Evolutionary conservation across 35 echinoderm and acorn worm genomes (phyloP), one percentile per base, ranked within the genome.

Genomic region (Amphiura filiformis): DNA sequence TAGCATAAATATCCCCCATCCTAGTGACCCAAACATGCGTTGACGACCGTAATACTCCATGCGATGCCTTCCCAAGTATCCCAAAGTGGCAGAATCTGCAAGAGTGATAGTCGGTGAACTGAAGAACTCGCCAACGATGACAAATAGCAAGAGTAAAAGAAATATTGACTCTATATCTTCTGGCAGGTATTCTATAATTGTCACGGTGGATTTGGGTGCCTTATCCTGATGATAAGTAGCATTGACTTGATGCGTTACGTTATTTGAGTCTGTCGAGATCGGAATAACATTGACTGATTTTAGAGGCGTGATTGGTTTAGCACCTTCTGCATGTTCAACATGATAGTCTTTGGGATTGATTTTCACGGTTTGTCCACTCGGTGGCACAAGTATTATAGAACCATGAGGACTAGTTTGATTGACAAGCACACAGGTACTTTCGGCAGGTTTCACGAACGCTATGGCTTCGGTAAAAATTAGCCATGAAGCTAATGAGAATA

Each of bases 71-170:
- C 96, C 96, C 34, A 99, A 88, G 76, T 94, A 99, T 26, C 88
- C 86, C 11, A 99, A 78, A 0, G 96, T 99, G 0, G 96, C 96
- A 0, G 96, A 94, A 81, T 99, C 96, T 22, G 93, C 93, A 15
- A 99, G 81, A 13, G 92, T 99, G 36, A 90, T 91, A 1, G 96
- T 99, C 32, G 96, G 96, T 13, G 93, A 92, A 49, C 92, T 92
- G 65, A 94, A 99, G 52, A 98, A 94, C 76, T 99, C 96, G 0
- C 96, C 96, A 40, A 99, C 83, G 15, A 99, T 91, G 34, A 94
- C 87, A 22, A 97, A 81, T 22, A 97, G 86, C 0, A 97, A 52
- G 0, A 97, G 82, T 42, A 91, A 77, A 20, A 97, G 57, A 61
- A 97, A 97, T 44, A 89, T 84, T 32, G 65, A 80, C 31, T 81